phyloP scores from a whole-genome alignment of 2,113 vertebrate genomes.

The Lycocorax pyrrhopterus region DNA sequence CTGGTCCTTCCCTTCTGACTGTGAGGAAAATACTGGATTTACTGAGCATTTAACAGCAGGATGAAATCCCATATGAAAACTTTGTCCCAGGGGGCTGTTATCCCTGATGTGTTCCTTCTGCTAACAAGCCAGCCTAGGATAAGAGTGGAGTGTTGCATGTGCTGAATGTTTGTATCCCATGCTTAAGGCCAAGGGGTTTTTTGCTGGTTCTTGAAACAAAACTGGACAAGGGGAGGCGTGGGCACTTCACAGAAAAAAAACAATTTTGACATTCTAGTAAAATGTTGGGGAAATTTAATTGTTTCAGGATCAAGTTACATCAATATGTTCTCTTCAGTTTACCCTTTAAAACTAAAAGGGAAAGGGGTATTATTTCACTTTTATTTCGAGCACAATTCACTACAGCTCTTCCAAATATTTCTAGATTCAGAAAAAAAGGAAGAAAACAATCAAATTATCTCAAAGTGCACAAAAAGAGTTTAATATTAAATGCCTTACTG shows the following conservation, averaged over 20 bases:
- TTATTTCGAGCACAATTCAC: neutral
- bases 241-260: neutral
- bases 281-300: neutral
- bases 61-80: neutral
- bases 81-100: neutral
- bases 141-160: fast-evolving
- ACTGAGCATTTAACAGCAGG: neutral
- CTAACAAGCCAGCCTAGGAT: neutral
- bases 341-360: neutral
- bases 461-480: neutral
- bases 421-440: neutral
- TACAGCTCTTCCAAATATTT: neutral
- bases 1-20: neutral
- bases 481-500: neutral
- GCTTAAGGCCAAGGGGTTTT: neutral
- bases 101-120: neutral
- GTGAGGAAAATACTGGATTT: neutral
- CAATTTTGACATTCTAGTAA: neutral
- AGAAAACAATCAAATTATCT: neutral
- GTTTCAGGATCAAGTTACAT: neutral
- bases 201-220: neutral
- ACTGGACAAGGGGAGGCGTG: fast-evolving
- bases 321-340: neutral
- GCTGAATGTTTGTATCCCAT: neutral
- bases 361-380: neutral